phyloP scores from a whole-genome alignment of 2,888 invertebrate species.

The Ectemnius cavifrons region DNA sequence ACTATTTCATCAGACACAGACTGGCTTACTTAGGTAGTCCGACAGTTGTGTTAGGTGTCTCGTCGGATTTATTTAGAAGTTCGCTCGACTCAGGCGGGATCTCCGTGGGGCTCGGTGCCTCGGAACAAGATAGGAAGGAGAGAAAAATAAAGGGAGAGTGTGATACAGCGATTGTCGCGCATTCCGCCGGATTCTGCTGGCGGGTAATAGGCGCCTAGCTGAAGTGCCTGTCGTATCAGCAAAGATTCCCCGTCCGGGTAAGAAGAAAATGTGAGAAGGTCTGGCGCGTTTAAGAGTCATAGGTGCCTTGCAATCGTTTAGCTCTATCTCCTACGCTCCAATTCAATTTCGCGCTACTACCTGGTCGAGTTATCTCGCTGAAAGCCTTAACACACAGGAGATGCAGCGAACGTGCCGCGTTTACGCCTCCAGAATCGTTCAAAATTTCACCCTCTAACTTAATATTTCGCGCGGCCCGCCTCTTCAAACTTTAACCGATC shows the following conservation, averaged over 20 bases:
- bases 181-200: neutral
- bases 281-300: slow-evolving; percentile 11
- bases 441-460: slow-evolving; percentile 28
- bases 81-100: too few relatives aligned
- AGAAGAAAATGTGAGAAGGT: neutral
- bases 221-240: slow-evolving; percentile 2
- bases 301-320: slow-evolving; percentile 23
- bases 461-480: slow-evolving; percentile 2
- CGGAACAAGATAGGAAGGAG: too few relatives aligned
- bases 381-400: slow-evolving; percentile 25
- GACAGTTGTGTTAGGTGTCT: too few relatives aligned
- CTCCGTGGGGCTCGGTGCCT: too few relatives aligned
- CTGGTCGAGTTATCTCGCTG: slow-evolving; percentile 26
- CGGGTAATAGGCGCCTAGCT: neutral
- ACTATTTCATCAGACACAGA: too few relatives aligned
- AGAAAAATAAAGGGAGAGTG: neutral
- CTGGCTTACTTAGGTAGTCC: too few relatives aligned
- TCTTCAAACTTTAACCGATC: too few relatives aligned
- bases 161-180: neutral
- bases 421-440: slow-evolving; percentile 15
- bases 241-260: neutral
- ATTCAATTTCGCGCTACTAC: slow-evolving; percentile 36
- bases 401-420: slow-evolving; percentile 9
- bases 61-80: too few relatives aligned
- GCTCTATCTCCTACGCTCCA: slow-evolving; percentile 34